Conservation (phyloP, 2,113 vertebrate genomes). For the Sylvia atricapilla region DNA sequence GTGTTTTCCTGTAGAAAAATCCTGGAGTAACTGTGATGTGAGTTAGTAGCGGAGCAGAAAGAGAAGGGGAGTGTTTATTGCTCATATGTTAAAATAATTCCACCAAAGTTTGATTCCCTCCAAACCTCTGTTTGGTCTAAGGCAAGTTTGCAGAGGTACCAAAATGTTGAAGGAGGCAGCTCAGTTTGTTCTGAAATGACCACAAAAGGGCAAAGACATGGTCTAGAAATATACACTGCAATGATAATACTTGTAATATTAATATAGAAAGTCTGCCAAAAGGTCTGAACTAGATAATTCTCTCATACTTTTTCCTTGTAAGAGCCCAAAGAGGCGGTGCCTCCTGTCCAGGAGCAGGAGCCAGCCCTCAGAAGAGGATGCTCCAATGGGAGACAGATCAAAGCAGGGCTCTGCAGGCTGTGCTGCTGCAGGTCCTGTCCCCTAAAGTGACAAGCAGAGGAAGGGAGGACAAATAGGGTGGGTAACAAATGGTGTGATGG, state of each 20-base stretch:
- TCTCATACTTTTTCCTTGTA: slow-evolving; percentile 1
- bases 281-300: background rate
- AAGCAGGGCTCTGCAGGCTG: background rate
- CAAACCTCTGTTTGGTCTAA: background rate
- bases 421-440: background rate
- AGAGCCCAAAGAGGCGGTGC: slow-evolving; percentile 14
- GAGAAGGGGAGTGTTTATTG: background rate
- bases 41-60: slow-evolving; percentile 18
- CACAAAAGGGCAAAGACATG: slow-evolving; percentile 38
- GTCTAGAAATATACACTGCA: background rate
- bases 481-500: background rate
- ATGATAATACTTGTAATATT: background rate
- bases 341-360: slow-evolving; percentile 28
- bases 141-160: background rate
- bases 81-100: background rate
- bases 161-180: background rate
- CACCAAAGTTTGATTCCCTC: background rate
- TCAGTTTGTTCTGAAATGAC: slow-evolving; percentile 36
- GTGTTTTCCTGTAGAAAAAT: background rate
- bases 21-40: background rate
- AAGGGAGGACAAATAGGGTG: background rate
- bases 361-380: slow-evolving; percentile 20
- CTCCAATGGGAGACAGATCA: slow-evolving; percentile 32
- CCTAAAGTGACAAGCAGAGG: slow-evolving; percentile 24
- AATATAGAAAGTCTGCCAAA: background rate